A percentile compares a stretch with the other conserved stretches of the same genome.
phyloP scores from a whole-genome alignment of 92 coral and sea anemone species.

The Phenganax stokvisi region DNA sequence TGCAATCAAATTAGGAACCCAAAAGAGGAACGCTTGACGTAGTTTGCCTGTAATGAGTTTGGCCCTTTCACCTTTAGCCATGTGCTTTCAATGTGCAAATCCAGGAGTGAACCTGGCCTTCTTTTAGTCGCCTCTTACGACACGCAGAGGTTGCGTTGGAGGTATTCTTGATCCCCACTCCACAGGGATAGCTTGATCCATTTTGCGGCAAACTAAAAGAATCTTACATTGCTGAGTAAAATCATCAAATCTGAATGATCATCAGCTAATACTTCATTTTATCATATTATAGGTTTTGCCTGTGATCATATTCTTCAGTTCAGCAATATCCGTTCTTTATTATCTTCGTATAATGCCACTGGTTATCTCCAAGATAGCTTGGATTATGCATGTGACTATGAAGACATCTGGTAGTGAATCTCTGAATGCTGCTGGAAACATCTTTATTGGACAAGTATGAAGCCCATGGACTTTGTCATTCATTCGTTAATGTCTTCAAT shows the following conservation, averaged over 20 bases:
- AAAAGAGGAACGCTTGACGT: no score
- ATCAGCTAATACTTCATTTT: not conserved
- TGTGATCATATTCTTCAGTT: slow-evolving; percentile 31
- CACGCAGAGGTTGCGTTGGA: no score
- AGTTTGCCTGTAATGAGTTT: not conserved
- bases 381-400: slow-evolving; percentile 97
- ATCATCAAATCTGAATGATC: no score
- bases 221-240: no score
- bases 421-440: slow-evolving; percentile 91
- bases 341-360: slow-evolving; percentile 44
- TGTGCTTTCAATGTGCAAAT: no score
- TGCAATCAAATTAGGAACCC: no score
- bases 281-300: slow-evolving; percentile 17
- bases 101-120: no score
- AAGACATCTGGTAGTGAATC: slow-evolving; percentile 93
- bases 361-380: slow-evolving; percentile 77
- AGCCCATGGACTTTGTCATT: not conserved
- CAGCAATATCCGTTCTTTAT: slow-evolving; percentile 34
- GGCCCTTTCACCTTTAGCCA: not conserved
- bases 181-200: no score
- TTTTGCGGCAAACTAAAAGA: no score
- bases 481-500: not conserved
- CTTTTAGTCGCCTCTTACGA: no score
- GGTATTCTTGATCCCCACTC: no score
- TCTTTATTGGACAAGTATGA: slow-evolving; percentile 89